phyloP scores from a whole-genome alignment of 2,113 vertebrate species.

The Cavia aperea region DNA sequence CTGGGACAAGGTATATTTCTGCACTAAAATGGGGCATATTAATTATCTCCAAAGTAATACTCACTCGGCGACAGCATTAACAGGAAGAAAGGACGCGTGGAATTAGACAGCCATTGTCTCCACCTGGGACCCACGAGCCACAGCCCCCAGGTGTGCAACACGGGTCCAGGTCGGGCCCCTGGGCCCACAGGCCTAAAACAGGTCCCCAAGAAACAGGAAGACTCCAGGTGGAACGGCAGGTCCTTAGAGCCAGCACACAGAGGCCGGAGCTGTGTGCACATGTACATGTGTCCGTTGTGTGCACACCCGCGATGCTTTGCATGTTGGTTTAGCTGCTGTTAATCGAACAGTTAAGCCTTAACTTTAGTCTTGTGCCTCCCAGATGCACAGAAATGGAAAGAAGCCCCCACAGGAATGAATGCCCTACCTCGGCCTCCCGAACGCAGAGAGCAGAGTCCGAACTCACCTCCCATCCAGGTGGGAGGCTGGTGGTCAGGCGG shows the following conservation, averaged over 20 bases:
- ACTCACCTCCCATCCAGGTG: background rate
- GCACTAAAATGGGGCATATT: constrained; percentile 58
- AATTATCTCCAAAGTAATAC: constrained; percentile 61
- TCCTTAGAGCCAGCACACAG: background rate
- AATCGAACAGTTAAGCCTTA: background rate
- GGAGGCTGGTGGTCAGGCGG: background rate
- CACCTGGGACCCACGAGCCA: background rate
- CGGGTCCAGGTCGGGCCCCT: background rate
- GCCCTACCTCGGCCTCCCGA: background rate
- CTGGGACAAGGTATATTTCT: constrained; percentile 66
- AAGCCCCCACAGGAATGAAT: background rate
- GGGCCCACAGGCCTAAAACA: background rate
- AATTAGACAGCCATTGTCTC: background rate
- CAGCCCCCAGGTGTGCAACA: background rate
- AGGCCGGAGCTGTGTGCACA: background rate
- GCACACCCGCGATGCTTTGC: background rate
- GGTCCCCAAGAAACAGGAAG: background rate
- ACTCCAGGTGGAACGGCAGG: background rate
- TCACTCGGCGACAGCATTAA: background rate
- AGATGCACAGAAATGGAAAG: background rate
- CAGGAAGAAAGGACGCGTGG: constrained; percentile 26
- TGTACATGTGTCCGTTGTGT: no score
- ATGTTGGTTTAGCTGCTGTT: background rate
- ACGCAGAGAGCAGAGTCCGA: background rate
- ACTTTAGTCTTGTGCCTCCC: background rate